phyloP scores from a whole-genome alignment of 1,140 invertebrate genomes.

The Odontomachus brunneus region DNA sequence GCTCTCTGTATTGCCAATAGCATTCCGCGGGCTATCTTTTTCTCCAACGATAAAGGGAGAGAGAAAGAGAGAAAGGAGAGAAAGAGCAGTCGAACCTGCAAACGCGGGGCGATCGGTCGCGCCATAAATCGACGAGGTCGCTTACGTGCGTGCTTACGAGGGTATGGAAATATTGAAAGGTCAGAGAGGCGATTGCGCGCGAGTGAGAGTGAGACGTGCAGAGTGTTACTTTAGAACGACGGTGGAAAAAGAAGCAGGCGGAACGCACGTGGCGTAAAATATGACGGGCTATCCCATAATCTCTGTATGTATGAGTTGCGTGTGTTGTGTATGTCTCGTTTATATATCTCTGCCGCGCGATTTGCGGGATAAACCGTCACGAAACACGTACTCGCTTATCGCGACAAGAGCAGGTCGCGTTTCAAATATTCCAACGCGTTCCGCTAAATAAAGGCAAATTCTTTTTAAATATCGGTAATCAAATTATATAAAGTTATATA shows the following conservation, averaged over 20 bases:
- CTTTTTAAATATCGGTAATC: neutral
- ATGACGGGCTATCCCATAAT: neutral
- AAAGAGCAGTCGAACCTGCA: slow-evolving; percentile 1
- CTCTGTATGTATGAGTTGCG: neutral
- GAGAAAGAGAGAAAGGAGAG: too few relatives aligned
- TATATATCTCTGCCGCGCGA: slow-evolving; percentile 25
- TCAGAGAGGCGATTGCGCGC: neutral
- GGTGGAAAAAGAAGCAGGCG: slow-evolving; percentile 14
- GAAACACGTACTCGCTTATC: slow-evolving; percentile 28
- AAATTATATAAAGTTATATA: neutral
- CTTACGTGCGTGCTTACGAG: slow-evolving; percentile 24
- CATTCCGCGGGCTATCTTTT: slow-evolving; percentile 6
- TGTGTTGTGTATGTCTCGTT: slow-evolving; percentile 14
- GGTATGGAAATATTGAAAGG: slow-evolving; percentile 44
- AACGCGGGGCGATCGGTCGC: neutral
- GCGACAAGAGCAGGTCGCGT: neutral
- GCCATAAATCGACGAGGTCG: slow-evolving; percentile 44
- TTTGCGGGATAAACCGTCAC: slow-evolving; percentile 31
- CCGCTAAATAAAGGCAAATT: neutral
- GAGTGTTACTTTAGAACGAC: neutral
- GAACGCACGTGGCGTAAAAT: slow-evolving; percentile 13
- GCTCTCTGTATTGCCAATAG: slow-evolving; percentile 12
- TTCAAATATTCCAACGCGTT: neutral
- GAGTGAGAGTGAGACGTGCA: neutral
- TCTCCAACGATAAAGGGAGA: neutral